Base-by-base conservation (phyloP, 2,797 vertebrate species). In the Gobio occitaniae region DNA sequence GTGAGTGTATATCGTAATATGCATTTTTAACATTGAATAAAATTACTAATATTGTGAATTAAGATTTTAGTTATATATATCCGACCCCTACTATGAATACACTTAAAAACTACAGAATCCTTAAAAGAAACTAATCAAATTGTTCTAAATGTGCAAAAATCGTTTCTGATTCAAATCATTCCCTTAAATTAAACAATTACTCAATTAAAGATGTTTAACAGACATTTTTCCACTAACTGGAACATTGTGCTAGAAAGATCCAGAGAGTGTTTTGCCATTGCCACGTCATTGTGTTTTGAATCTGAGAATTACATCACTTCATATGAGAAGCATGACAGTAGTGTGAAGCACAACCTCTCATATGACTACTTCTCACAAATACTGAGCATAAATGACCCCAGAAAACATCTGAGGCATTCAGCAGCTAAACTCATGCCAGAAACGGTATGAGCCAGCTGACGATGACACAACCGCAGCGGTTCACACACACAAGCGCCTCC, bases 321-420 rank as follows among this genome's bases (percentile, higher is more conserved):
- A 38, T 25, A 48, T 41, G 52, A 86, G 63, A 83, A 79, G 68
- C 68, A n/a, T 25, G 68, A 21, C 65, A 25, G 74, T 52, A 61
- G 63, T 56, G 52, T 82, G 8, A 82, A 77, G 72, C 29, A 13
- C 79, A 76, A 50, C 41, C 10, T 38, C 66, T 82, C 44, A 61
- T 76, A 11, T 66, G 69, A 80, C 9, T 12, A 15, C 19, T n/a
- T 48, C 65, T 38, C 44, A 25, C 38, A 82, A 70, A 86, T 38
- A 54, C 85, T 9, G 61, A 79, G 61, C 41, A 59, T 12, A 52
- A 78, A 63, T 47, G 68, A 78, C 48, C 76, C 61, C 61, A 21
- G 9, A 75, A 84, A 86, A 77, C 89, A 86, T 72, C 32, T 68
- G 29, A 68, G 70, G 66, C 70, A 77, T 84, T 74, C 50, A 66